These are phyloP conservation scores for Hypomecis punctinalis DNA, from an alignment of 2,888 invertebrate genomes.

Conservation along the genomic window DNA sequence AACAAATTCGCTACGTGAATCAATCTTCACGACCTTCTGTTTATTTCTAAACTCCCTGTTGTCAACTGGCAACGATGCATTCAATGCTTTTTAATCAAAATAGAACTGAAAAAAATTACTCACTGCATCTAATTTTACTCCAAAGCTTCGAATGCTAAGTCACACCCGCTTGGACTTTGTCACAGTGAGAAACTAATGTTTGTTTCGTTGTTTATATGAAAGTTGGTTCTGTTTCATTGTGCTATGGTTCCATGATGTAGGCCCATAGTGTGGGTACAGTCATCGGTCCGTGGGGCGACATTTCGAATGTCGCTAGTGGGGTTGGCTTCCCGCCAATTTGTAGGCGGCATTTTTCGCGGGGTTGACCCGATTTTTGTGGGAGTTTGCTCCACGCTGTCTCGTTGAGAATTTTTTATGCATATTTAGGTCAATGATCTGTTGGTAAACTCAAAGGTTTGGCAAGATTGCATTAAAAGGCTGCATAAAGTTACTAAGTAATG, in stretches of 20 bases:
- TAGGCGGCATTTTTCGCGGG: constrained; percentile 70
- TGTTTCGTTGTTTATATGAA: background rate
- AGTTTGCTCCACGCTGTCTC: constrained; percentile 68
- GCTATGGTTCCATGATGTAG: constrained; percentile 14
- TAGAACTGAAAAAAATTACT: constrained; percentile 42
- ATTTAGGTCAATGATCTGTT: constrained; percentile 51
- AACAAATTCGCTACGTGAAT: background rate
- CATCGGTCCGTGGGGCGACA: constrained; percentile 48
- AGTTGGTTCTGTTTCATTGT: background rate
- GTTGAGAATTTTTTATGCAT: constrained; percentile 43
- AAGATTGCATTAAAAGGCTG: background rate
- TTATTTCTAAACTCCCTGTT: constrained; percentile 22
- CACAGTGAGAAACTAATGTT: background rate
- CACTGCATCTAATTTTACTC: constrained; percentile 49
- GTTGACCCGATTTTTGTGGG: constrained; percentile 63
- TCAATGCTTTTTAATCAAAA: constrained; percentile 29
- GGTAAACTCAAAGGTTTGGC: constrained; percentile 12
- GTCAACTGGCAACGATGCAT: constrained; percentile 21
- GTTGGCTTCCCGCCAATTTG: constrained; percentile 66
- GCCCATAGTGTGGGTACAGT: constrained; percentile 18
- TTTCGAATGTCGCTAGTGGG: constrained; percentile 56
- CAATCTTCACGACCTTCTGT: constrained; percentile 16
- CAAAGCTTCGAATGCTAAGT: background rate
- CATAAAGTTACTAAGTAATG: background rate
- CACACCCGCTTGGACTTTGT: constrained; percentile 9